These are phyloP conservation scores for Xanthorhoe designata DNA, from an alignment of 2,888 invertebrate species.

Conservation along the genomic window DNA sequence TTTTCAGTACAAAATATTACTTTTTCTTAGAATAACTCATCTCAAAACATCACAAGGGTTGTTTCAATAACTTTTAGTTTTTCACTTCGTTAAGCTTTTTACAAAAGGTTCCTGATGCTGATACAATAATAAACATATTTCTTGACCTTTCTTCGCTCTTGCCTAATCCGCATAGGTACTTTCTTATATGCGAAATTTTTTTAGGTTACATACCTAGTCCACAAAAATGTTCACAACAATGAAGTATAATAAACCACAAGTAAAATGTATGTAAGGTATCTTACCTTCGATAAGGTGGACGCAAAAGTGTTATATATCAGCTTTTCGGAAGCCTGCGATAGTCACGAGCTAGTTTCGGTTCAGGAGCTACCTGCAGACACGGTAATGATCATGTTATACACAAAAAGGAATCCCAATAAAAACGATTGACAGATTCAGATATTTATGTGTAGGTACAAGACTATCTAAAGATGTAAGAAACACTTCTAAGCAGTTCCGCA, in stretches of 20 bases:
- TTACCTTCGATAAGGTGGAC: slow-evolving; percentile 63
- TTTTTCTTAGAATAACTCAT: neutral
- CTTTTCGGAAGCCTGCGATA: slow-evolving; percentile 46
- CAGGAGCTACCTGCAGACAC: slow-evolving; percentile 50
- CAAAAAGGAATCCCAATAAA: too few relatives aligned
- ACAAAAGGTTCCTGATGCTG: neutral
- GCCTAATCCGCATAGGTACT: neutral
- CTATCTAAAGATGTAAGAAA: too few relatives aligned
- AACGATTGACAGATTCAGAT: too few relatives aligned
- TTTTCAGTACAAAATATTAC: neutral
- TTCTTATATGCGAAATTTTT: neutral
- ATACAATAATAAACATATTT: neutral
- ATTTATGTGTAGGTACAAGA: too few relatives aligned
- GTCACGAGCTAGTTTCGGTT: slow-evolving; percentile 39
- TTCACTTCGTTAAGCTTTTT: neutral
- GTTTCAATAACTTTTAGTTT: neutral
- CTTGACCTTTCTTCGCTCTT: neutral
- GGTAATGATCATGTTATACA: neutral
- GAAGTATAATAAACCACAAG: too few relatives aligned
- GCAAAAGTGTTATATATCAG: slow-evolving; percentile 56
- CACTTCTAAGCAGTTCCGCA: too few relatives aligned
- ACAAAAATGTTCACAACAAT: too few relatives aligned
- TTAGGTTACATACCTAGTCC: neutral
- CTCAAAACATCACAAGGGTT: neutral
- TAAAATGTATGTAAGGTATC: neutral